phyloP scores from a whole-genome alignment of 2,888 invertebrate species.

The Drosophila austrosaltans region DNA sequence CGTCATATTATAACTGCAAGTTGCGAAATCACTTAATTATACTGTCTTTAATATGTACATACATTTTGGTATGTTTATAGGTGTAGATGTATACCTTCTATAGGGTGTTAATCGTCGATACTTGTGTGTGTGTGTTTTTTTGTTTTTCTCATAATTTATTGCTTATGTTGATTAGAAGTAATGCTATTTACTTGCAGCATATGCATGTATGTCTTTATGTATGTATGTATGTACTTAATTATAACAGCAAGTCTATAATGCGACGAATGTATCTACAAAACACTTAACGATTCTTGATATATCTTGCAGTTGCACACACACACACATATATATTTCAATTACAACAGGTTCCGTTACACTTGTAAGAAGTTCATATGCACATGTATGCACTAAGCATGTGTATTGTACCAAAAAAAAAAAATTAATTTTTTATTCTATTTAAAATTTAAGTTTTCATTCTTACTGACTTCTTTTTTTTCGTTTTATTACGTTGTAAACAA shows the following conservation, averaged over 20 bases:
- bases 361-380: background rate
- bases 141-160: background rate
- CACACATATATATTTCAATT: slow-evolving; percentile 37
- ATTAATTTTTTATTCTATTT: slow-evolving; percentile 1
- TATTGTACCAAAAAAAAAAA: slow-evolving; percentile 5
- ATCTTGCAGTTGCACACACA: slow-evolving; percentile 38
- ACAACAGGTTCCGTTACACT: slow-evolving; percentile 37
- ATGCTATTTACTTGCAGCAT: slow-evolving; percentile 9
- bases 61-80: slow-evolving; percentile 8
- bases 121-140: background rate
- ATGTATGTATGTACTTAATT: slow-evolving; percentile 2
- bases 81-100: slow-evolving; percentile 2
- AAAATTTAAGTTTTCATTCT: slow-evolving; percentile 7
- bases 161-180: slow-evolving; percentile 13
- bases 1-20: slow-evolving; percentile 2
- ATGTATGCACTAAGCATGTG: slow-evolving; percentile 13
- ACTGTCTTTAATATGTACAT: slow-evolving; percentile 12
- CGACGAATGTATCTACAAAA: slow-evolving; percentile 37
- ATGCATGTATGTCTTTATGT: background rate
- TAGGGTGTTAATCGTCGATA: slow-evolving; percentile 2
- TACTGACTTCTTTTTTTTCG: background rate
- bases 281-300: slow-evolving; percentile 33
- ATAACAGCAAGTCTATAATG: slow-evolving; percentile 21
- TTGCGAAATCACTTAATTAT: slow-evolving; percentile 14
- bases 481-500: background rate